Base-by-base conservation (phyloP, 37 sponge, comb jelly and placozoan species). In the Axinella damicornis region DNA sequence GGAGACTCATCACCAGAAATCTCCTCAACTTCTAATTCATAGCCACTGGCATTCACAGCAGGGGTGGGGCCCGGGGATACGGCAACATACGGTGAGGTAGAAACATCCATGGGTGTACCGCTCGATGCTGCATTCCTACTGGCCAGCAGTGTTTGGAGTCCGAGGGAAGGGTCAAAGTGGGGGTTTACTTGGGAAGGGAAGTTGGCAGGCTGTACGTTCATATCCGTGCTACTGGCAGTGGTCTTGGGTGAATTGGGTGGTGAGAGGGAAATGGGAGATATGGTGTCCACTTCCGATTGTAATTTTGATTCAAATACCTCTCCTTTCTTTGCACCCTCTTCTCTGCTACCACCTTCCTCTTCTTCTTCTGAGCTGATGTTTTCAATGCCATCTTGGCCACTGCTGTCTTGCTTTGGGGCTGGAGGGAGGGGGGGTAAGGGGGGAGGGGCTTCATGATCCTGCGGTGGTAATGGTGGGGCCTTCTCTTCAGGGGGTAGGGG, bases 1-100 rank as follows among this genome's bases (percentile, higher is more conserved):
- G 94, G 90, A 54, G 90, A 89, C 32, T 93, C 94, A 36, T 93
- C 94, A 0, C 94, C 94, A 19, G 94, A 93, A 31, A 93, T 89
- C 27, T 93, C 94, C 35, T 93, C 94, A 32, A 93, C 72, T 63
- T 89, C 86, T 32, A 76, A 58, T 11, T 74, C 76, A 33, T 81
- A 88, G 58, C 37, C 9, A 9, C 46, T 46, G 6, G 46, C 9
- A 46, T 46, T 46, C 9, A 9, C 46, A 46, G 46, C 46, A 31
- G 77, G 28, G 34, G 59, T 30, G 25, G 57, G 31, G 9, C 25
- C 16, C 24, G 34, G n/a, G 34, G 58, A 30, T 1, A 56, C 57
- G 14, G 62, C 62, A 61, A 25, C 62, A 22, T 25, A 22, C 25
- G 62, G 25, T 61, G 62, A 61, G n/a, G 62, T 2, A 22, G 62